Evolutionary conservation across 2,113 vertebrate species (phyloP).

Genomic region (Sporophila hypoxantha): DNA sequence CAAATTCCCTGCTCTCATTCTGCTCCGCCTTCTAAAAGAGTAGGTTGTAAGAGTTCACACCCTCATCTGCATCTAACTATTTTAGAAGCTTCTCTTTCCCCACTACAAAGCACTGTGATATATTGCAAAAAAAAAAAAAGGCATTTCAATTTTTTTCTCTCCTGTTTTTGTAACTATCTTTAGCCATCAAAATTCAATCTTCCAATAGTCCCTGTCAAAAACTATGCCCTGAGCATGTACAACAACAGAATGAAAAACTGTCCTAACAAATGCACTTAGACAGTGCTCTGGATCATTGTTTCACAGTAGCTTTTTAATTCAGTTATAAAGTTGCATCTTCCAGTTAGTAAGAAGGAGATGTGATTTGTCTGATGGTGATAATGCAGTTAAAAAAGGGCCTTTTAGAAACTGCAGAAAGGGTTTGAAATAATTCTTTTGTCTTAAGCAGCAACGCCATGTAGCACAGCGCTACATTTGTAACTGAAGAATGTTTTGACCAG

Average conservation of each 20-base stretch:
- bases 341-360: not conserved
- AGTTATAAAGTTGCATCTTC: slow-evolving; percentile 12
- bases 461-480: not conserved
- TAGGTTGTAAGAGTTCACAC: not conserved
- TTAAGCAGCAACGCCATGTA: not conserved
- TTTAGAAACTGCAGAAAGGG: not conserved
- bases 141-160: not conserved
- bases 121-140: not conserved
- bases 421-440: not conserved
- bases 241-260: not conserved
- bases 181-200: not conserved
- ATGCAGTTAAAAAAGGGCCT: not conserved
- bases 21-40: not conserved
- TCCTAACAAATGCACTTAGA: slow-evolving; percentile 11
- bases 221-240: not conserved
- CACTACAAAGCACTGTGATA: not conserved
- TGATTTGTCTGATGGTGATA: not conserved
- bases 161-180: not conserved
- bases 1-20: not conserved
- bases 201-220: not conserved
- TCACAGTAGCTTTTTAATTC: slow-evolving; percentile 13
- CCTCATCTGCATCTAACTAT: not conserved
- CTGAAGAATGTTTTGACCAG: not conserved
- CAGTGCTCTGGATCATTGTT: not conserved
- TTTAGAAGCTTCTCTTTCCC: not conserved